Conservation (phyloP, 2,888 invertebrate genomes). For the Plebejus argus region DNA sequence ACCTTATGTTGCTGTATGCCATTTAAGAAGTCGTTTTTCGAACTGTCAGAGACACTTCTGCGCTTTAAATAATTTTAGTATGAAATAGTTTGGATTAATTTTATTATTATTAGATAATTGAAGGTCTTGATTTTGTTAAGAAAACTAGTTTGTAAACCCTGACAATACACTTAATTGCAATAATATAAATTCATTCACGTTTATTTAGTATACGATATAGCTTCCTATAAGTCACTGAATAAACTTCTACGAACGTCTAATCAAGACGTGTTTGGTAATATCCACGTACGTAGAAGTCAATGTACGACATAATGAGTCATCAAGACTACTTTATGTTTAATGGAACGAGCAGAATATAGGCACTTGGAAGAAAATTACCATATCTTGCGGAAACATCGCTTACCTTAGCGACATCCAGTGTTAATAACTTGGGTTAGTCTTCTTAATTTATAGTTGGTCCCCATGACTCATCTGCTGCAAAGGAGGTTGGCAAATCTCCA, state of each 20-base stretch:
- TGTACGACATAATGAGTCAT: conserved; percentile 10
- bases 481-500: neutral
- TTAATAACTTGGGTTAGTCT: neutral
- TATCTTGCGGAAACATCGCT: conserved; percentile 12
- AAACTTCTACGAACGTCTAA: neutral
- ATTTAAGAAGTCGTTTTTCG: neutral
- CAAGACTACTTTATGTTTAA: neutral
- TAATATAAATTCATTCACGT: neutral
- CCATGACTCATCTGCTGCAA: neutral
- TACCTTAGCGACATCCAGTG: neutral
- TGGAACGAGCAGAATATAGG: neutral
- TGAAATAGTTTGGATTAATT: too few relatives aligned
- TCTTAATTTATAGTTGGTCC: neutral
- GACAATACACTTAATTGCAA: neutral
- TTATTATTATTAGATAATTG: too few relatives aligned
- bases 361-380: conserved; percentile 13
- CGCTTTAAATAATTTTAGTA: neutral
- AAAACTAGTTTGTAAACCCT: neutral
- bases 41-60: too few relatives aligned
- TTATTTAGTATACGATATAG: neutral
- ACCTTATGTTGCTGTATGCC: neutral
- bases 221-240: neutral
- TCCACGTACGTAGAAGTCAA: conserved; percentile 10
- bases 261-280: conserved; percentile 3
- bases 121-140: too few relatives aligned